phyloP scores from a whole-genome alignment of 2,888 invertebrate genomes.

The Caenorhabditis angaria region DNA sequence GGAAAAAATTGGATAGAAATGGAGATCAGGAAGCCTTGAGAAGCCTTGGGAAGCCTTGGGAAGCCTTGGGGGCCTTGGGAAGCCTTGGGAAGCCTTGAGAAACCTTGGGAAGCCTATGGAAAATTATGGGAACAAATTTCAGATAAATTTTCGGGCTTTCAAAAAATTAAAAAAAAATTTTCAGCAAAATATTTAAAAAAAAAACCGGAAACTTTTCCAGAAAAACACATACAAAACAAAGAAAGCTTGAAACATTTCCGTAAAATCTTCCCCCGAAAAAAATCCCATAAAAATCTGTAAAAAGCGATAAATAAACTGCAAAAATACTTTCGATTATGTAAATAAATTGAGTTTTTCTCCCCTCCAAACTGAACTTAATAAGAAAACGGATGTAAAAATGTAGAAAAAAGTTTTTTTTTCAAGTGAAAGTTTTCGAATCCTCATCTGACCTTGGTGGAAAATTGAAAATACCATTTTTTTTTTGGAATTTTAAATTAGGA shows the following conservation, averaged over 20 bases:
- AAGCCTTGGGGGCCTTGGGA: no score
- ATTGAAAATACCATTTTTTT: neutral
- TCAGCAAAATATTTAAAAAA: no score
- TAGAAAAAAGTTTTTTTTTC: no score
- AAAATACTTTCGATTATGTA: constrained; percentile 2
- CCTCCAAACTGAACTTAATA: neutral
- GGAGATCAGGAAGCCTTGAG: neutral
- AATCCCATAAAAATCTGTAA: neutral
- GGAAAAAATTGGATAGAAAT: neutral
- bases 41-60: neutral
- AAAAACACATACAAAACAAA: no score
- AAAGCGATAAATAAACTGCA: neutral
- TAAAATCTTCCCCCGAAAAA: no score
- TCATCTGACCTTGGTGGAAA: neutral
- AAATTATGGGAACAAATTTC: no score
- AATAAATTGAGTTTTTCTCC: neutral
- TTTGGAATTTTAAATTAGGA: neutral
- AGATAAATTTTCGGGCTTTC: no score
- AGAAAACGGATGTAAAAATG: neutral
- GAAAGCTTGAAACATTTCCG: no score
- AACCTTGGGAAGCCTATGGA: neutral
- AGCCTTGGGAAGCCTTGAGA: no score
- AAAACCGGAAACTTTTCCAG: no score
- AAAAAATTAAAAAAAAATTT: no score
- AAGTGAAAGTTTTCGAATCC: constrained; percentile 1